Evolutionary conservation across 2,888 invertebrate genomes (phyloP), one percentile per base, ranked within the genome.

Genomic region (Dastarcus helophoroides): DNA sequence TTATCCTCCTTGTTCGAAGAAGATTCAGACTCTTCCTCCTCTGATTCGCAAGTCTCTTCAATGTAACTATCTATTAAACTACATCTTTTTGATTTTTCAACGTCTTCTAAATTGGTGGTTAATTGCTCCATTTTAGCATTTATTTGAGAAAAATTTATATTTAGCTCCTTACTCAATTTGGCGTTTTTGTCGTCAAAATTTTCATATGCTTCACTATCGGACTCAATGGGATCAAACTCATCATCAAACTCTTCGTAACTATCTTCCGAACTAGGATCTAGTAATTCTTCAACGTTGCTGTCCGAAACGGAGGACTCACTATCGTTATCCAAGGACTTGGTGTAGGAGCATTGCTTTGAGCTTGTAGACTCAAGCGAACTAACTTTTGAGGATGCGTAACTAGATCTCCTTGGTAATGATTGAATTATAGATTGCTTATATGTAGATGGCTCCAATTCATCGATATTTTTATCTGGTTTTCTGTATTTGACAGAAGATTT

Each of bases 151-250:
- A 53, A 32, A 37, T 54, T 49, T 3, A 51, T 43, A 31, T 52
- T 47, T 4, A 53, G 32, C 26, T 52, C 42, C 28, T 46, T 40
- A 10, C 43, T 42, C 8, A 48, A 35, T 24, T 43, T 38, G 5
- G 40, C 37, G 32, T 43, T 48, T 30, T 44, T 45, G 28, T 41
- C 36, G 31, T 48, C 43, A 29, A 47, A 48, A 21, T 45, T 42
- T 40, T 52, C 47, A 44, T 60, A 38, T 37, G 66, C 60, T 32
- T 64, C 66, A 10, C 64, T 58, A 38, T 62, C 59, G 31, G 58
- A 56, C 26, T 69, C 70, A 38, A 63, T 63, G 22, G 64, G 64
- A 40, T 69, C 68, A 15, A 61, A 60, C 44, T 62, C 62, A 32
- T 53, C 55, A 29, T 51, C 50, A 33, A 50, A 50, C 31, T 53